Conservation (phyloP, 2,113 vertebrate species). For the Tychaedon coryphoeus region DNA sequence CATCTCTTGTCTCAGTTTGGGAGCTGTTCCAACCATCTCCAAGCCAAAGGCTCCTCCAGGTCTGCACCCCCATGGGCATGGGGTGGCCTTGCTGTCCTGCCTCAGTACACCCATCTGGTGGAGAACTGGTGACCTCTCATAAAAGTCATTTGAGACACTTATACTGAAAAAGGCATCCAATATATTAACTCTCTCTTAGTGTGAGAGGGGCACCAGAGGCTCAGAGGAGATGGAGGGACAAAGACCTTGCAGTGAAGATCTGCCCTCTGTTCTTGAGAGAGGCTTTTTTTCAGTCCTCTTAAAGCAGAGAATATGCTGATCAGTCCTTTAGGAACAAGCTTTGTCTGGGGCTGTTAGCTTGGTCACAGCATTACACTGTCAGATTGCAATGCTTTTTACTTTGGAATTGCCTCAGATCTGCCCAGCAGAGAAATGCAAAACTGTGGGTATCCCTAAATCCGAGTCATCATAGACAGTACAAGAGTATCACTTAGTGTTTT, state of each 20-base stretch:
- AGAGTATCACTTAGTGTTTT: background rate
- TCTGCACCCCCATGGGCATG: background rate
- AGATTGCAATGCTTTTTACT: background rate
- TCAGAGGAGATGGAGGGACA: background rate
- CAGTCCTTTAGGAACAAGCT: background rate
- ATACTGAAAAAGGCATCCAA: background rate
- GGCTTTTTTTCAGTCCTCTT: background rate
- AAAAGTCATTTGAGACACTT: background rate
- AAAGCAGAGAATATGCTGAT: background rate
- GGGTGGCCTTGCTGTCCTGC: background rate
- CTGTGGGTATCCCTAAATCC: background rate
- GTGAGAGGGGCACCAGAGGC: background rate
- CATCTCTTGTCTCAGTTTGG: background rate
- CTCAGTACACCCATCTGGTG: background rate
- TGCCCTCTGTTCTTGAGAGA: accelerated
- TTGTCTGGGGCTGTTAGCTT: background rate
- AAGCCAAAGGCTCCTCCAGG: background rate
- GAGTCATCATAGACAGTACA: background rate
- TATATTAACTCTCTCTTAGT: background rate
- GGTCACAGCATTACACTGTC: background rate
- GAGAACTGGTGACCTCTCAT: background rate
- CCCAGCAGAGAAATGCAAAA: background rate
- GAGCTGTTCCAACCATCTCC: background rate
- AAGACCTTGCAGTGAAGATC: background rate
- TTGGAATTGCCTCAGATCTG: background rate